Base-by-base conservation (phyloP, 2,888 invertebrate genomes). In the Flabesymbios commensalis region DNA sequence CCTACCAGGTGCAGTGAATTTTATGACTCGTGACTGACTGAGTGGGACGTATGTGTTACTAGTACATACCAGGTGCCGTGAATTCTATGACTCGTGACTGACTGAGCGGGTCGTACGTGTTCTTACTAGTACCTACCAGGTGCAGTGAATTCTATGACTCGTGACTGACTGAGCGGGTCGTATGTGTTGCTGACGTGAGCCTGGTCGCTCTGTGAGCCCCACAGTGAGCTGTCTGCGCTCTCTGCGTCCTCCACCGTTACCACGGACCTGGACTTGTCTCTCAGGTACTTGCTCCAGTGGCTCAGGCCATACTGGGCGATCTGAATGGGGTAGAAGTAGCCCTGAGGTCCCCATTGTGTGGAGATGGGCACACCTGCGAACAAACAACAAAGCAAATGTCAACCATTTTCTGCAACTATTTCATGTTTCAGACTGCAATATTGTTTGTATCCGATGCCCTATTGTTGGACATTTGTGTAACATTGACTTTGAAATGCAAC, bases 321-420 rank as follows among this genome's bases (percentile, higher is more conserved):
- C 85, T 99, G 98, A 1, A 96, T 98, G 0, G 98, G 96, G 84
- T 99, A 99, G 83, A 90, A 94, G 83, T 98, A 97, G 0, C 98
- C 98, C 66, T 89, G 88, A 36, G 91, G 90, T 74, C 94, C 93
- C 99, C 99, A 99, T 79, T 83, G 83, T 4, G 78, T 80, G 1
- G 82, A 82, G n/a, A 83, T 65, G 1, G 83, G 83, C 1, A 83
- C 82, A 59, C 81, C 82, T 82, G 65, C 5, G 64, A 26, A 2
- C 33, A 24, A 39, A n/a, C n/a, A 43, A 14, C 2, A 2, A 0
- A 51, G 49, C 51, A 51, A 19, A 51, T 17, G 31, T 26, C 7
- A 14, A 51, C 31, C 22, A 3, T 51, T n/a, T 51, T 29, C 10
- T 10, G 26, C 3, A n/a, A 2, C 28, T 3, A 1, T 48, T 5